Percentiles rank a stretch among this genome's conserved stretches.
These are phyloP conservation scores for Notospermus geniculatus DNA, from an alignment of 1,140 invertebrate species.

Conservation along the genomic window DNA sequence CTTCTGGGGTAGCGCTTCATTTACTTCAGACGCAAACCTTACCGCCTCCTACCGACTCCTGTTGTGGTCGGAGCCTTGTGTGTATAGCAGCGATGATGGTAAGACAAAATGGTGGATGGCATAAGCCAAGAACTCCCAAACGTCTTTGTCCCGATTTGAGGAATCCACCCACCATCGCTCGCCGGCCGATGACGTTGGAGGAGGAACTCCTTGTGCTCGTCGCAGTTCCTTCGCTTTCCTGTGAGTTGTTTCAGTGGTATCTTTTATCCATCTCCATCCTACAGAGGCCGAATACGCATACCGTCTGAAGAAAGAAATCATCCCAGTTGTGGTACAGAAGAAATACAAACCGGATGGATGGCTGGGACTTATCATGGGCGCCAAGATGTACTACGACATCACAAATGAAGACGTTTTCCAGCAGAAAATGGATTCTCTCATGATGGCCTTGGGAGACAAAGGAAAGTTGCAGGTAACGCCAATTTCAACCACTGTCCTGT, in stretches of 20 bases:
- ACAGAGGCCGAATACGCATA: constrained; percentile 24
- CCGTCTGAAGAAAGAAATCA: constrained; percentile 13
- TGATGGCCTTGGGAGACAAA: constrained; percentile 20
- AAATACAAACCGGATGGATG: constrained; percentile 23
- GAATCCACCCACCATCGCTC: background rate
- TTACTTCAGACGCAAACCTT: background rate
- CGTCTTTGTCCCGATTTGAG: background rate
- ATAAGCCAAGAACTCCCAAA: background rate
- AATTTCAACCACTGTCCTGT: too few species aligned
- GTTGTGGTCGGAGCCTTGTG: background rate
- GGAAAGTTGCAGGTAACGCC: too few species aligned
- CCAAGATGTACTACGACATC: constrained; percentile 20
- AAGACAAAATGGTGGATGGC: background rate
- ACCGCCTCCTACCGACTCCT: background rate
- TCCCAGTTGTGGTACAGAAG: constrained; percentile 15
- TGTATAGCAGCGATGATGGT: background rate
- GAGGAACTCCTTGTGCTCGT: too few species aligned
- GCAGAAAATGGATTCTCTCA: constrained; percentile 28
- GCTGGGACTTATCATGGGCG: constrained; percentile 17
- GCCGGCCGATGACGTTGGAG: too few species aligned
- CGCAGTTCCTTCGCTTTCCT: too few species aligned
- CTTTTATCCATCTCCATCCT: too few species aligned
- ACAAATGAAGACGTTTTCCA: constrained; percentile 27
- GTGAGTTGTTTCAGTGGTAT: too few species aligned
- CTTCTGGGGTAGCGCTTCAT: background rate